These are phyloP conservation scores for Drosophila lowei DNA, from an alignment of 1,140 invertebrate genomes.

Conservation along the genomic window DNA sequence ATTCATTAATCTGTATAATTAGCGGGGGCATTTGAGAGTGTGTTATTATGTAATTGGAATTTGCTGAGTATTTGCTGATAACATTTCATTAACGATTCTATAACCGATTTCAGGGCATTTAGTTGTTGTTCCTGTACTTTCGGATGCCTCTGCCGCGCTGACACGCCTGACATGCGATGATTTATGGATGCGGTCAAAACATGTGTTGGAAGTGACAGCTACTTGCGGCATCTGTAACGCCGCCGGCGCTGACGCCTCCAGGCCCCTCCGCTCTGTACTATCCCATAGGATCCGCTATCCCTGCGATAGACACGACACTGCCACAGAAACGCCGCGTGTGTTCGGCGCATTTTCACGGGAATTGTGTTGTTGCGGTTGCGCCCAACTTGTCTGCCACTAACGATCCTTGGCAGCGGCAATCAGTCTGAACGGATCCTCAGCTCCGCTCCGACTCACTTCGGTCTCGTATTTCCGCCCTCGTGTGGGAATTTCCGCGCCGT, in stretches of 20 bases:
- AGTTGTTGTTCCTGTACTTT: not conserved
- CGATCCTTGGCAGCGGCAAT: conserved; percentile 81
- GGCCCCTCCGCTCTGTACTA: not conserved
- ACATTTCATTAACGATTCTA: not conserved
- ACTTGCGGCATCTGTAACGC: conserved; percentile 80
- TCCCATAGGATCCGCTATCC: conserved; percentile 10
- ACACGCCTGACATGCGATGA: conserved; percentile 76
- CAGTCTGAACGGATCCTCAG: conserved; percentile 61
- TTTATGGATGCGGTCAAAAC: conserved; percentile 82
- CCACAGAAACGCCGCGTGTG: conserved; percentile 65
- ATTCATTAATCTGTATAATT: no score
- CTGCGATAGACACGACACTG: conserved; percentile 29
- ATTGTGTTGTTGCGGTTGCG: conserved; percentile 81
- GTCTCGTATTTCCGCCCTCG: conserved; percentile 70
- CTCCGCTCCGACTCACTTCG: conserved; percentile 17
- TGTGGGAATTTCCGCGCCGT: conserved; percentile 72
- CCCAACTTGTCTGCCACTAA: conserved; percentile 83
- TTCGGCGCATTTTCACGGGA: conserved; percentile 65
- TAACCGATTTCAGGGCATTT: conserved; percentile 5
- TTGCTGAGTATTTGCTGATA: conserved; percentile 1
- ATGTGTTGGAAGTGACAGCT: conserved; percentile 83
- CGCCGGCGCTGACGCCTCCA: conserved; percentile 65
- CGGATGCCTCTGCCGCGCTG: conserved; percentile 31
- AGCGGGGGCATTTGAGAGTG: no score
- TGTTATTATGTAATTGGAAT: not conserved